Evolutionary conservation across 2,113 vertebrate genomes (phyloP).

Genomic region (Gambusia holbrooki): DNA sequence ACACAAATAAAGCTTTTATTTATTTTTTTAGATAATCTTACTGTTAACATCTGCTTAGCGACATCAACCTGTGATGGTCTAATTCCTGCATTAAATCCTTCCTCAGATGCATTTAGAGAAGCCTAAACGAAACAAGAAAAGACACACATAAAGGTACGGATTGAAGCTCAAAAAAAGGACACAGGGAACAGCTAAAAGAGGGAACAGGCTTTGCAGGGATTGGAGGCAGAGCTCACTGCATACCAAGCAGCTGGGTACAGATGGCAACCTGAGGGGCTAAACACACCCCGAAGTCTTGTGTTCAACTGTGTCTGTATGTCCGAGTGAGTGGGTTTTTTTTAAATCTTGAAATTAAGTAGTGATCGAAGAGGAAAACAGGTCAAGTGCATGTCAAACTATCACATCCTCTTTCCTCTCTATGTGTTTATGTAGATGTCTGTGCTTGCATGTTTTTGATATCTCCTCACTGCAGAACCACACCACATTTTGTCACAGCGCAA

Average conservation of each 20-base stretch:
- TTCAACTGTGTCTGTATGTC: conserved; percentile 16
- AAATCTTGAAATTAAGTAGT: background rate
- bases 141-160: background rate
- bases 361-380: background rate
- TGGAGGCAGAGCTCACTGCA: conserved; percentile 51
- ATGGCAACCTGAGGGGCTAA: conserved; percentile 70
- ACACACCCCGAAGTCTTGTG: conserved; percentile 58
- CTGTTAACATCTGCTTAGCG: conserved; percentile 24
- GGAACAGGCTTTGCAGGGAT: conserved; percentile 31
- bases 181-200: conserved; percentile 26
- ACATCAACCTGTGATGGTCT: conserved; percentile 33
- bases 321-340: background rate
- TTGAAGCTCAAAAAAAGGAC: conserved; percentile 9
- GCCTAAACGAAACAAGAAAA: background rate
- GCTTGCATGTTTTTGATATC: too few relatives aligned
- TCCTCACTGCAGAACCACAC: background rate
- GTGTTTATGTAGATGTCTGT: background rate
- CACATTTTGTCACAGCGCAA: background rate
- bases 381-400: background rate
- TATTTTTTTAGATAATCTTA: background rate
- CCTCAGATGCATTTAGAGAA: background rate
- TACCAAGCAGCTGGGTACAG: conserved; percentile 72
- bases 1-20: conserved; percentile 27
- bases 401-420: background rate
- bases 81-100: background rate